Evolutionary conservation across 2,113 vertebrate species (phyloP), one percentile per base, ranked within the genome.

Genomic region (Hippoglossus stenolepis): DNA sequence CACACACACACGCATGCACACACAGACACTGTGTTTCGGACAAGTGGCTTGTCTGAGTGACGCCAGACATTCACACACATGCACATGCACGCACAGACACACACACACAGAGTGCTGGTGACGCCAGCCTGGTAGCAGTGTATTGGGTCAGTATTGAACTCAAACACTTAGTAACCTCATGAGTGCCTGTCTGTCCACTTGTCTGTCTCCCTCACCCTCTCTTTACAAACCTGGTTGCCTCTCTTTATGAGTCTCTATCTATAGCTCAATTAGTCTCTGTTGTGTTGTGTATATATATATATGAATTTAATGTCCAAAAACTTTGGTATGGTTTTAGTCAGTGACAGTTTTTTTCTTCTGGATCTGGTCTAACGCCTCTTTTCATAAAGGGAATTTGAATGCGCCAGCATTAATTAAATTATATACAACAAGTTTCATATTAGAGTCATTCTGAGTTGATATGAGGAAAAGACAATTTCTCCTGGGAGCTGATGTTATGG

Each of bases 141-240:
- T 61, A 85, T 88, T 72, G 71, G 87, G 78, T 87, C 84, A 83
- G 86, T 85, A 90, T 89, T 84, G 86, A 90, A 87, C 86, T 80
- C 79, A 73, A 76, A 83, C 75, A 87, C 83, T 87, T 76, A 81
- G 80, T 86, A 88, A 80, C 81, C 74, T 83, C 70, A 63, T 70
- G 51, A 15, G 68, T 45, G 45, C 43, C 59, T 72, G 82, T 72
- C 75, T 82, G n/a, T 69, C 75, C 35, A 47, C 66, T 61, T 56
- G 35, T 38, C 60, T 65, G 43, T 79, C 75, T 69, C 62, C 43
- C 56, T 73, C n/a, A 13, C 56, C 6, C 51, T 26, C 23, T 69
- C 14, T 61, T 5, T 31, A 11, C 24, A 3, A 18, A 8, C 47
- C 63, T 51, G 18, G 13, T 28, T 71, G 51, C 31, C 43, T 24